A percentile compares a stretch with the other conserved stretches of the same genome.
These are phyloP conservation scores for Mylabris phalerata DNA, from an alignment of 1,140 invertebrate genomes.

Conservation along the genomic window DNA sequence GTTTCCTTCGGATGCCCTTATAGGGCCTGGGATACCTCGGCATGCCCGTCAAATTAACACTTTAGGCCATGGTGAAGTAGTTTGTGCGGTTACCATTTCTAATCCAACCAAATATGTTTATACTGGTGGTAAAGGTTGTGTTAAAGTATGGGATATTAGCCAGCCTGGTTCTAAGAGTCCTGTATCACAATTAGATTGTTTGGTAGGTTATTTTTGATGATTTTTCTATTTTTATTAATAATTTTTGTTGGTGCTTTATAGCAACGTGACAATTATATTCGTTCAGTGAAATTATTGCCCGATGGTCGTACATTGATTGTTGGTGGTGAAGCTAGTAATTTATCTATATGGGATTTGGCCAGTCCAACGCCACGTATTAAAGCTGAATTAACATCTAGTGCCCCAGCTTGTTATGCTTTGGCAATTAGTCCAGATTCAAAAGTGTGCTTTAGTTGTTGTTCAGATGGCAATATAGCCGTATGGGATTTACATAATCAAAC, in stretches of 20 bases:
- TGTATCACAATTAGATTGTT: conserved; percentile 86
- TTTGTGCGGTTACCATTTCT: conserved; percentile 84
- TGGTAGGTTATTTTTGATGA: conserved; percentile 44
- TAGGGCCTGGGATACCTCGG: conserved; percentile 88
- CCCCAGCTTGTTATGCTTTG: conserved; percentile 86
- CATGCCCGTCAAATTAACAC: conserved; percentile 86
- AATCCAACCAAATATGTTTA: conserved; percentile 69
- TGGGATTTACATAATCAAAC: conserved; percentile 95
- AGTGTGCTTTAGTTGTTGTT: conserved; percentile 95
- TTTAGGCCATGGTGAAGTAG: conserved; percentile 88
- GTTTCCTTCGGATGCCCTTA: conserved; percentile 93
- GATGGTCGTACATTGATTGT: conserved; percentile 87
- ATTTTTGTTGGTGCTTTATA: conserved; percentile 29
- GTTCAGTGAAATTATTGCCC: conserved; percentile 85
- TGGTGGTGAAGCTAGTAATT: conserved; percentile 82
- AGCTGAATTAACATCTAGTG: conserved; percentile 89
- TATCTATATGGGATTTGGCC: conserved; percentile 87
- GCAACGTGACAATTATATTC: conserved; percentile 84
- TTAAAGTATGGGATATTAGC: conserved; percentile 93
- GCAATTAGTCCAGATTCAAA: conserved; percentile 88
- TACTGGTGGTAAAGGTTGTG: conserved; percentile 96
- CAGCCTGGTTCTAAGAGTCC: conserved; percentile 75
- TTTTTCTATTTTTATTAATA: background rate
- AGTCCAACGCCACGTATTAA: conserved; percentile 81
- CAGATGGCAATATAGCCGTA: conserved; percentile 93